Conservation (phyloP, 2,888 invertebrate species). For the Brachyptera putata region DNA sequence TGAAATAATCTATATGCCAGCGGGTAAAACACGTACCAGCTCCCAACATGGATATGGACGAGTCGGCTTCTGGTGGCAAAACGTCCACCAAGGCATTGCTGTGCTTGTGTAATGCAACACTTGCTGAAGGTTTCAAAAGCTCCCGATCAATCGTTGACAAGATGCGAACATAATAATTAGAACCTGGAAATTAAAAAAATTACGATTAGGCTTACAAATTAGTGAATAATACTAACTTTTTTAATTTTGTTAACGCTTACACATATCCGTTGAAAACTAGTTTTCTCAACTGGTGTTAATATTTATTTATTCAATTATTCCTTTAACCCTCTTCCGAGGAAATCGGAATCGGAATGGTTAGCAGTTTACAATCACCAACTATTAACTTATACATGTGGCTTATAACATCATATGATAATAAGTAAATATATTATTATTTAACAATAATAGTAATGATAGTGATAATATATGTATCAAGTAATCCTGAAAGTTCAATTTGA, state of each 20-base stretch:
- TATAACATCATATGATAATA: no score
- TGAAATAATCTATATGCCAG: no score
- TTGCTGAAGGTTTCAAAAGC: conserved; percentile 93
- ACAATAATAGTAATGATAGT: no score
- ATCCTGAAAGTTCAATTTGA: no score
- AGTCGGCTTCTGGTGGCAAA: conserved; percentile 97
- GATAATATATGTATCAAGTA: no score
- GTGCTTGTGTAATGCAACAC: conserved; percentile 97
- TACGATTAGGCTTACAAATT: not conserved
- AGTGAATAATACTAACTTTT: not conserved
- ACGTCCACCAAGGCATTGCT: conserved; percentile 99
- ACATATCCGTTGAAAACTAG: not conserved
- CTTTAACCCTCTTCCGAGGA: no score
- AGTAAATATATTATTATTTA: no score
- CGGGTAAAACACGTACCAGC: conserved; percentile 74
- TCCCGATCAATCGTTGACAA: conserved; percentile 97
- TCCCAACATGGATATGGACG: conserved; percentile 97
- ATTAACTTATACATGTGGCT: no score
- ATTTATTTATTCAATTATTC: no score
- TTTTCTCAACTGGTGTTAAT: no score
- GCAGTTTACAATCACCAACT: no score
- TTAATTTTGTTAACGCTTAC: not conserved
- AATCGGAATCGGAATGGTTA: no score
- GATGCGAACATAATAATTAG: conserved; percentile 98
- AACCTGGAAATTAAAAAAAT: conserved; percentile 64